A percentile compares a stretch with the other conserved stretches of the same genome.
phyloP scores from a whole-genome alignment of 2,113 vertebrate species.

The Lasiurus cinereus region DNA sequence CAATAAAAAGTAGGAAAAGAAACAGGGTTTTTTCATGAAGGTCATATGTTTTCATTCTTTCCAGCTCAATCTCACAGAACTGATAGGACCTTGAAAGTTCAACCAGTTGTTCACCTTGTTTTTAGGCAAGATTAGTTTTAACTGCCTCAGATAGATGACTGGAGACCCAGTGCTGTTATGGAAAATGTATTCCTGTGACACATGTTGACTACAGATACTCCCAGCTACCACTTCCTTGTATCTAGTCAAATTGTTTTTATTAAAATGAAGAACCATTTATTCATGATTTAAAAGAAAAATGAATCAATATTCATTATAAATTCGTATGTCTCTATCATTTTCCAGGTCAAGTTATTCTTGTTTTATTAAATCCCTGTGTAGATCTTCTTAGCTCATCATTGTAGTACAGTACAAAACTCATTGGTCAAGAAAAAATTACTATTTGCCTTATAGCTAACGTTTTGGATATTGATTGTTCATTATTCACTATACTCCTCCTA shows the following conservation, averaged over 20 bases:
- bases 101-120: not conserved
- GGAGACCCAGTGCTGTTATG: not conserved
- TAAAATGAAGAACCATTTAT: not conserved
- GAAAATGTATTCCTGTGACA: not conserved
- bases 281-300: conserved; percentile 17
- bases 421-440: not conserved
- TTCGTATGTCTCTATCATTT: not conserved
- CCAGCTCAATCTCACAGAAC: conserved; percentile 24
- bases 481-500: not conserved
- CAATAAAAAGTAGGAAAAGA: conserved; percentile 45
- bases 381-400: not conserved
- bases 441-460: not conserved
- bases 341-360: not conserved
- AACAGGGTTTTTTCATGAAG: conserved; percentile 62
- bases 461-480: not conserved
- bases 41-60: conserved; percentile 39
- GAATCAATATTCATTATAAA: not conserved
- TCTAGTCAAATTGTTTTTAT: not conserved
- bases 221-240: not conserved
- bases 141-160: not conserved
- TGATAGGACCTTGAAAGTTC: conserved; percentile 27
- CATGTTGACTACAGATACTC: not conserved
- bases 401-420: not conserved
- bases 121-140: conserved; percentile 20
- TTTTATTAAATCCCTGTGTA: not conserved